phyloP scores from a whole-genome alignment of 2,113 vertebrate species.

The Aramus guarauna region DNA sequence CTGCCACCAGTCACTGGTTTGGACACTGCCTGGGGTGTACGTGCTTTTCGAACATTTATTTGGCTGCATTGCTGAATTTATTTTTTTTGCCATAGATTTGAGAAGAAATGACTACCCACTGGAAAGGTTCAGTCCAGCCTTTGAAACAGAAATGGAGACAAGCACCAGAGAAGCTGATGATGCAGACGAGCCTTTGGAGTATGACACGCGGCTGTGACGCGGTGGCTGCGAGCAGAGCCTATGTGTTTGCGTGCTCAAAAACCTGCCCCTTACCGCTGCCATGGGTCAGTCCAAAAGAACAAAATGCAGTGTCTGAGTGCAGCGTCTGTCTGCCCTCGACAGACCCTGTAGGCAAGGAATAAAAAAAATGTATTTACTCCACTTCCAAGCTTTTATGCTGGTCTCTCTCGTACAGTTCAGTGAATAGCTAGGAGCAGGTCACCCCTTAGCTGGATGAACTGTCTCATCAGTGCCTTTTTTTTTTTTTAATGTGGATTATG shows the following conservation, averaged over 20 bases:
- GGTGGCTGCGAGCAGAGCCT: not conserved
- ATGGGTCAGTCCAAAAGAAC: not conserved
- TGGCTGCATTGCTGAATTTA: not conserved
- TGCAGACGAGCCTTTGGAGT: constrained; percentile 33
- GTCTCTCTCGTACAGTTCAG: not conserved
- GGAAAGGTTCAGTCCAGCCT: constrained; percentile 47
- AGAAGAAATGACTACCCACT: constrained; percentile 74
- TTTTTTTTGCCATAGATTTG: constrained; percentile 80
- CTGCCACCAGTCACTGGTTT: not conserved
- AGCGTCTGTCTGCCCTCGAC: not conserved
- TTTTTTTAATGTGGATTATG: not conserved
- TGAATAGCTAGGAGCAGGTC: not conserved
- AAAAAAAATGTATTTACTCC: not conserved
- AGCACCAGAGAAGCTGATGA: not conserved
- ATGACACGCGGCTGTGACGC: constrained; percentile 67
- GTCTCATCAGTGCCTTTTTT: not conserved
- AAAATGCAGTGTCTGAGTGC: not conserved
- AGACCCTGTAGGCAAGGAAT: not conserved
- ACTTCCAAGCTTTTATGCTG: not conserved
- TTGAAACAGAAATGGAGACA: constrained; percentile 29
- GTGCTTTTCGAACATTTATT: not conserved
- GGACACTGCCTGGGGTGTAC: not conserved
- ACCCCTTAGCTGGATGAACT: not conserved
- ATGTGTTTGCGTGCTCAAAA: not conserved
- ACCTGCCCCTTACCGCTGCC: not conserved